phyloP scores from a whole-genome alignment of 1,140 invertebrate species.

The Berghia stephanieae region DNA sequence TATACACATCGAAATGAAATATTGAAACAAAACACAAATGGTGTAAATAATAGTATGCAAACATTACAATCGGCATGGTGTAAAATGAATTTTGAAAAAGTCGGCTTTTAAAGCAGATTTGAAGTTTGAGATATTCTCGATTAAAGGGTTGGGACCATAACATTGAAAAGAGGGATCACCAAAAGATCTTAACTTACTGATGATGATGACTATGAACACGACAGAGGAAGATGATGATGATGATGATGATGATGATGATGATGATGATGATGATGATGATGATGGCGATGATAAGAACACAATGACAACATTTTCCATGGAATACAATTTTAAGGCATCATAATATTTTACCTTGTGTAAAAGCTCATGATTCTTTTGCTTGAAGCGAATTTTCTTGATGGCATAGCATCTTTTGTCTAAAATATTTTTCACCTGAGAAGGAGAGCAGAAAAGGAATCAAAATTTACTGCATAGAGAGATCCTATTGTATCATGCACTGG shows the following conservation, averaged over 20 bases:
- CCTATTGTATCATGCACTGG: too few species aligned
- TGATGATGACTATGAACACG: background rate
- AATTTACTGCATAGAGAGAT: background rate
- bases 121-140: too few species aligned
- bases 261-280: background rate
- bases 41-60: too few species aligned
- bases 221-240: background rate
- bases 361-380: slow-evolving; percentile 52
- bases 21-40: too few species aligned
- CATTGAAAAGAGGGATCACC: too few species aligned
- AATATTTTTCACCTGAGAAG: slow-evolving; percentile 73
- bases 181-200: background rate
- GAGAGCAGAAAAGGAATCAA: background rate
- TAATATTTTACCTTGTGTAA: slow-evolving; percentile 55
- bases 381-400: slow-evolving; percentile 78
- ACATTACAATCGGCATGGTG: too few species aligned
- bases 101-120: too few species aligned
- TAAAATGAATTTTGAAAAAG: too few species aligned
- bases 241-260: background rate
- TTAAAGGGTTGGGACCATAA: too few species aligned
- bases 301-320: background rate
- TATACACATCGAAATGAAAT: too few species aligned
- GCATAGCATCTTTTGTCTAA: slow-evolving; percentile 82
- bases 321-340: background rate
- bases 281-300: background rate